These are phyloP conservation scores for Lottia scabra DNA, from an alignment of 2,888 invertebrate genomes.

Conservation along the genomic window DNA sequence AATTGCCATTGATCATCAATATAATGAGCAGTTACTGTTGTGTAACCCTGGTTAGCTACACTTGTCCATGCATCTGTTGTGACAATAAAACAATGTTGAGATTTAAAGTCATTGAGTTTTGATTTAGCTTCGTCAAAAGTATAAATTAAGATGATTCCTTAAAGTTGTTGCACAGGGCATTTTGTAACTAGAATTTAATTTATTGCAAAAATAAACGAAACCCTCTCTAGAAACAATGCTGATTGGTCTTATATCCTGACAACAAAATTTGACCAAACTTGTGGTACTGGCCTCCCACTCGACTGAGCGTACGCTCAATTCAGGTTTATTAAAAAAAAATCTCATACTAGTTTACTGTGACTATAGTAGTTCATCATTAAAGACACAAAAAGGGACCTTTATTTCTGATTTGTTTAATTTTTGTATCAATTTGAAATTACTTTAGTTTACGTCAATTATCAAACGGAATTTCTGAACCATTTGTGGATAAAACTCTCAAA, in stretches of 20 bases:
- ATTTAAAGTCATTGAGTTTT: neutral
- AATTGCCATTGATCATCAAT: neutral
- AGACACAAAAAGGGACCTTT: no score
- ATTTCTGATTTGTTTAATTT: no score
- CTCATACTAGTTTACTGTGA: no score
- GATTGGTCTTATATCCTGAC: neutral
- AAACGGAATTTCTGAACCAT: no score
- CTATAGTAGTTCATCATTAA: no score
- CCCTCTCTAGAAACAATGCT: neutral
- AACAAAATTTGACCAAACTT: neutral
- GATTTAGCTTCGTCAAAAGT: neutral
- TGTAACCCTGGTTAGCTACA: neutral
- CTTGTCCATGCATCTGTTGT: neutral
- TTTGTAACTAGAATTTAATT: neutral
- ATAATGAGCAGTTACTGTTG: neutral
- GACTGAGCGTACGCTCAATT: neutral
- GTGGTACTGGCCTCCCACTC: neutral
- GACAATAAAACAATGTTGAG: neutral
- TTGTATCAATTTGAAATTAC: no score
- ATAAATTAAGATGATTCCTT: neutral
- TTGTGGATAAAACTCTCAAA: no score
- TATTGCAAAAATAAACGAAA: neutral
- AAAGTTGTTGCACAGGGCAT: neutral
- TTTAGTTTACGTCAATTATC: no score
- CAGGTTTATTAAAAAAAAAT: no score